Conservation (phyloP, 2,113 vertebrate genomes). For the Oreochromis niloticus region DNA sequence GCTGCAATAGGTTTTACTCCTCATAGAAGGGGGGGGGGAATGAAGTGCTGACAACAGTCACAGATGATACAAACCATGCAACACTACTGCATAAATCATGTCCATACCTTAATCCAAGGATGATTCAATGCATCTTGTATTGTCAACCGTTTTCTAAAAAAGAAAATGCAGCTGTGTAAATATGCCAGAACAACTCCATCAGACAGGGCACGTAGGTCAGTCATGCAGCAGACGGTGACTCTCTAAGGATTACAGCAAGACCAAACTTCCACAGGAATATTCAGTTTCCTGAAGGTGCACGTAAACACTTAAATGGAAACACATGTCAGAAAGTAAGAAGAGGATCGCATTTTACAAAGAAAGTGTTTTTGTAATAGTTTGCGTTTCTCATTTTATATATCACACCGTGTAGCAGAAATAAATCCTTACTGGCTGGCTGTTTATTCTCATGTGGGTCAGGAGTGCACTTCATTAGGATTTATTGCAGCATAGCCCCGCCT, state of each 20-base stretch:
- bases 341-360: not conserved
- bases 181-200: not conserved
- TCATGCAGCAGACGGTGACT: not conserved
- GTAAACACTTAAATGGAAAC: slow-evolving; percentile 28
- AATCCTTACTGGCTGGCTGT: not conserved
- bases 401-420: not conserved
- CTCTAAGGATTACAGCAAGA: not conserved
- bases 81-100: not conserved
- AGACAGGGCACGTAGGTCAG: not conserved
- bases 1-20: not conserved
- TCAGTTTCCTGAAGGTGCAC: not conserved
- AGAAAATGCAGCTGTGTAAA: slow-evolving; percentile 39
- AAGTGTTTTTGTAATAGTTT: not conserved
- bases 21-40: not conserved
- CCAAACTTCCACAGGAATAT: slow-evolving; percentile 7
- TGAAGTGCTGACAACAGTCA: not conserved
- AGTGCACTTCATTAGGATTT: not conserved
- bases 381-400: not conserved
- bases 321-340: not conserved
- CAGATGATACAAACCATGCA: slow-evolving; percentile 21
- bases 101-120: slow-evolving; percentile 91
- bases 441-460: not conserved
- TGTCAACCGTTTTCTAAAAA: slow-evolving; percentile 85
- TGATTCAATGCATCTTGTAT: slow-evolving; percentile 89
- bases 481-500: not conserved